phyloP scores from a whole-genome alignment of 2,113 vertebrate species.

The Abramis brama region DNA sequence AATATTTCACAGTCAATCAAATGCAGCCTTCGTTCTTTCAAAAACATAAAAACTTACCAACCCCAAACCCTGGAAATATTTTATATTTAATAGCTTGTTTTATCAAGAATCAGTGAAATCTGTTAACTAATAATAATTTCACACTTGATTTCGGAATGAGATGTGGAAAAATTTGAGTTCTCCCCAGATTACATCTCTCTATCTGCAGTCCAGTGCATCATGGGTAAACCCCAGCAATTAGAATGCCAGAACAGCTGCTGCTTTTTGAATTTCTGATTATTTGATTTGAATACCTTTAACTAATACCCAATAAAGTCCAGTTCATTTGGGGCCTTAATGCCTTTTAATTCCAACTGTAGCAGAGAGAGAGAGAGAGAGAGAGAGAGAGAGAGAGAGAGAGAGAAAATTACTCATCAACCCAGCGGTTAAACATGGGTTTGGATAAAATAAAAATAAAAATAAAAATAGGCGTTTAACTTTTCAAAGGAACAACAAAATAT shows the following conservation, averaged over 20 bases:
- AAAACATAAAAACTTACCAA: no score
- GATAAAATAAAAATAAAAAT: neutral
- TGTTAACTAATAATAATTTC: neutral
- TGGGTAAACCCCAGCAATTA: slow-evolving; percentile 44
- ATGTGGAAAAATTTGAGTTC: neutral
- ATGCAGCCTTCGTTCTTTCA: no score
- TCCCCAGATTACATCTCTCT: neutral
- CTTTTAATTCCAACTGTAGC: slow-evolving; percentile 38
- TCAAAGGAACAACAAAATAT: neutral
- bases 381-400: no score
- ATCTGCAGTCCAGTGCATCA: neutral
- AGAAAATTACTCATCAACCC: neutral
- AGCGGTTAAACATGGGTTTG: slow-evolving; percentile 24
- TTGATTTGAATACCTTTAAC: slow-evolving; percentile 36
- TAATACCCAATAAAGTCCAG: slow-evolving; percentile 19
- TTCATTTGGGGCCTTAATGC: slow-evolving; percentile 50
- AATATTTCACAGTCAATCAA: no score
- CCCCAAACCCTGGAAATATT: no score
- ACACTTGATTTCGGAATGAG: neutral
- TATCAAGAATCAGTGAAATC: neutral
- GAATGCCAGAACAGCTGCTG: slow-evolving; percentile 53
- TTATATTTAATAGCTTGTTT: neutral
- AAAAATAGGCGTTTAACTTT: slow-evolving; percentile 1
- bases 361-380: neutral
- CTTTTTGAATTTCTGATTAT: slow-evolving; percentile 48